These are phyloP conservation scores for Sorex fumeus DNA, from an alignment of 2,113 vertebrate species.

Conservation along the genomic window DNA sequence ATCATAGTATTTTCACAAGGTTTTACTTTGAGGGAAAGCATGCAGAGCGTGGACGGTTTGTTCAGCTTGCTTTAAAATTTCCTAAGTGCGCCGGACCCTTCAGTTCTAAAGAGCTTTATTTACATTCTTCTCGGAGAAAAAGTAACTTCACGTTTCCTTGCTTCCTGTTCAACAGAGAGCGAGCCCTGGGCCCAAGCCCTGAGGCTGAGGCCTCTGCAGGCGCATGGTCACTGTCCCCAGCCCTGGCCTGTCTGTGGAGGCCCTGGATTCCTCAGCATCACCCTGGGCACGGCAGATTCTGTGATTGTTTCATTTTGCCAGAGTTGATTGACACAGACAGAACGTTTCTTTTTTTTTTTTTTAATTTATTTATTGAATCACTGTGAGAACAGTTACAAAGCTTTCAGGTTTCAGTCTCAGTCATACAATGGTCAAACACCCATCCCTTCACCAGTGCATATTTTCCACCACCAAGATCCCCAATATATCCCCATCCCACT, in stretches of 20 bases:
- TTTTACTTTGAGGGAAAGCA: conserved; percentile 39
- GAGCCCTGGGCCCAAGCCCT: conserved; percentile 11
- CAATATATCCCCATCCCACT: no score
- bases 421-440: no score
- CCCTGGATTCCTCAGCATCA: conserved; percentile 22
- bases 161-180: conserved; percentile 39
- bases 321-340: conserved; percentile 61
- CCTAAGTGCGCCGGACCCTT: background rate
- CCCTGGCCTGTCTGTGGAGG: conserved; percentile 48
- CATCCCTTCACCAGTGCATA: no score
- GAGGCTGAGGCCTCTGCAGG: background rate
- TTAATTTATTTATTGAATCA: no score
- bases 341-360: no score
- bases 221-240: conserved; percentile 6
- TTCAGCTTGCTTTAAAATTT: conserved; percentile 52
- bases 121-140: conserved; percentile 35
- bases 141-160: conserved; percentile 70
- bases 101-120: conserved; percentile 53
- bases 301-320: conserved; percentile 63
- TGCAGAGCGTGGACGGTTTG: background rate
- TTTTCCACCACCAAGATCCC: no score
- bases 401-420: no score
- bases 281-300: conserved; percentile 62
- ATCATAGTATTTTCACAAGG: background rate
- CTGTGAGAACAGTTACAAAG: no score